These are phyloP conservation scores for Halcyon badia DNA, from an alignment of 2,797 vertebrate species.

Conservation along the genomic window DNA sequence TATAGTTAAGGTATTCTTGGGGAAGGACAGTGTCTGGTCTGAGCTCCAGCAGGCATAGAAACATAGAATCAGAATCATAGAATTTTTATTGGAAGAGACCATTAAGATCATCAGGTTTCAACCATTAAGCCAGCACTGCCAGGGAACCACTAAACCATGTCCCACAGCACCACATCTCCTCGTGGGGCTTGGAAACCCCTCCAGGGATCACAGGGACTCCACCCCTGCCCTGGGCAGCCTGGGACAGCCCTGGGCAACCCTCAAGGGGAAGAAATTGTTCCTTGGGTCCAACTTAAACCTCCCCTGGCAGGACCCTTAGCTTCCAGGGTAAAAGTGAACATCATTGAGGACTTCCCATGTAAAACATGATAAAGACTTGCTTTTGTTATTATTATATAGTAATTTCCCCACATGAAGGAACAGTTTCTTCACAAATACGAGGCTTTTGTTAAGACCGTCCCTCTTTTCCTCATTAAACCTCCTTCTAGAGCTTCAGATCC, in stretches of 20 bases:
- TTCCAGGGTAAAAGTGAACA: fast-evolving
- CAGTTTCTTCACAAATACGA: background rate
- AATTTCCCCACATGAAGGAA: background rate
- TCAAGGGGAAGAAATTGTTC: too few relatives aligned
- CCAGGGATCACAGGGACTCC: background rate
- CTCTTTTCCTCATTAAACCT: background rate
- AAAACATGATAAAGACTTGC: fast-evolving
- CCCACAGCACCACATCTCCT: background rate
- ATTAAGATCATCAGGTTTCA: background rate
- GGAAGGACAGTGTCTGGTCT: background rate
- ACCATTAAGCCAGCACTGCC: background rate
- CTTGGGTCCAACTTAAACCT: background rate
- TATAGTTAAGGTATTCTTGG: background rate
- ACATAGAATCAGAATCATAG: background rate
- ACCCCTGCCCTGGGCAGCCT: background rate
- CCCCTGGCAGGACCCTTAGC: background rate
- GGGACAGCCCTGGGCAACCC: background rate
- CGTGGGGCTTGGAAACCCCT: background rate
- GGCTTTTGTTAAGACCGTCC: background rate
- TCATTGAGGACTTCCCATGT: background rate
- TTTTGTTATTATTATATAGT: fast-evolving
- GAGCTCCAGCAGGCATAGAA: background rate
- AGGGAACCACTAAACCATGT: background rate
- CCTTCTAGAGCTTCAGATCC: background rate
- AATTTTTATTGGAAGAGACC: background rate